Conservation (phyloP, 2,888 invertebrate species). For the Plusia festucae region DNA sequence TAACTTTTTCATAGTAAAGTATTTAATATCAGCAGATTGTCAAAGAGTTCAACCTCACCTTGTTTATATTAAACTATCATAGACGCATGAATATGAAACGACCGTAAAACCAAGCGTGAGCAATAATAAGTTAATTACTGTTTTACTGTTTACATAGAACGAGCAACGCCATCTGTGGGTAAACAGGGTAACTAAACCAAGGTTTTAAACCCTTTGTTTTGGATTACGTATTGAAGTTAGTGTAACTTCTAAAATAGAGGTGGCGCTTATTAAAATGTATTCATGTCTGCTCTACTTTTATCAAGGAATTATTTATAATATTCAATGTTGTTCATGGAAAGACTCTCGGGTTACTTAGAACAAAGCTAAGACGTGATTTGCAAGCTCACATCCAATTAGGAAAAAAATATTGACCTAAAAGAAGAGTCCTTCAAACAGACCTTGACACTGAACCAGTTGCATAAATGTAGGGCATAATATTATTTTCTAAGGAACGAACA, state of each 20-base stretch:
- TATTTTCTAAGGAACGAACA: no score
- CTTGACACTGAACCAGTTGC: no score
- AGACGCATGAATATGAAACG: slow-evolving; percentile 53
- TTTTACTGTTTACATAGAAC: slow-evolving; percentile 13
- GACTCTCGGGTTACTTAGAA: no score
- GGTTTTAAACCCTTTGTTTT: neutral
- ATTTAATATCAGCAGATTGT: slow-evolving; percentile 40
- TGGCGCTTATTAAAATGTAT: slow-evolving; percentile 26
- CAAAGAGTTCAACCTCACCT: slow-evolving; percentile 43
- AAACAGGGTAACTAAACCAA: neutral
- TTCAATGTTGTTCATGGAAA: no score
- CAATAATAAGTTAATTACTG: slow-evolving; percentile 48
- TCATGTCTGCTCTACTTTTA: no score
- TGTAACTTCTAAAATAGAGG: slow-evolving; percentile 11
- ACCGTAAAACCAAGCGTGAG: slow-evolving; percentile 55
- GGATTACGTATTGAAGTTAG: neutral
- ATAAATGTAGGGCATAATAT: no score
- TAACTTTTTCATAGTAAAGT: slow-evolving; percentile 17
- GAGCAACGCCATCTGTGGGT: slow-evolving; percentile 52
- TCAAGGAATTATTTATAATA: no score
- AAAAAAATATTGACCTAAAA: no score
- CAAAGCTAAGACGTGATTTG: no score
- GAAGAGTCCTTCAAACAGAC: no score
- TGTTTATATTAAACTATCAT: slow-evolving; percentile 55
- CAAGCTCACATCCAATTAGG: no score